Conservation (phyloP, 2,888 invertebrate species). For the Trypoxylon attenuatum region DNA sequence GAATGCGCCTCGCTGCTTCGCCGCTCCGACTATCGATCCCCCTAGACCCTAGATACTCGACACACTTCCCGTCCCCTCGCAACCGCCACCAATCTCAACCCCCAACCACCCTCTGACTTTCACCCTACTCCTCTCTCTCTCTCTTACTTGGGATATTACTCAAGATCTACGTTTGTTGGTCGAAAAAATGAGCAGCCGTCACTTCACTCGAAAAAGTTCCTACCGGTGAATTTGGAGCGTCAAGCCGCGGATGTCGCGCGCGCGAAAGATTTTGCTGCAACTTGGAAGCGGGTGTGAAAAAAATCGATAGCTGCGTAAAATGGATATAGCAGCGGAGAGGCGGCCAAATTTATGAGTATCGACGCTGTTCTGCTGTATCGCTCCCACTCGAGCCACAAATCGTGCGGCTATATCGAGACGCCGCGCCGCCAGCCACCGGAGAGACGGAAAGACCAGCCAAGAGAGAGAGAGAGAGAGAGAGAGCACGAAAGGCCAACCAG, state of each 20-base stretch:
- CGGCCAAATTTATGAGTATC: slow-evolving; percentile 16
- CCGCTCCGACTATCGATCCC: slow-evolving; percentile 39
- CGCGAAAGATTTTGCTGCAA: not conserved
- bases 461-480: not conserved
- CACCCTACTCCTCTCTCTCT: not conserved
- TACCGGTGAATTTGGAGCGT: not conserved
- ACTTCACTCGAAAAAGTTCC: too few relatives aligned
- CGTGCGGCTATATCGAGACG: slow-evolving; percentile 53
- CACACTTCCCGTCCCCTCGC: slow-evolving; percentile 20
- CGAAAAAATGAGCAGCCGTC: not conserved
- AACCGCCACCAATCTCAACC: too few relatives aligned
- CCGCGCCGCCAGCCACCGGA: slow-evolving; percentile 33
- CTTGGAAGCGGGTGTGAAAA: not conserved
- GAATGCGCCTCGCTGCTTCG: slow-evolving; percentile 35
- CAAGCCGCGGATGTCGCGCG: not conserved
- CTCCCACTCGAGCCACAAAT: slow-evolving; percentile 29
- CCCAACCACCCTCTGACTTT: too few relatives aligned
- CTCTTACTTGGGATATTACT: not conserved
- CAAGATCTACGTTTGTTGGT: not conserved
- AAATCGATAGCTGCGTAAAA: not conserved
- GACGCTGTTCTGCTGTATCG: slow-evolving; percentile 30
- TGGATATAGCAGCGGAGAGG: not conserved
- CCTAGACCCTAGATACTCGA: slow-evolving; percentile 28
- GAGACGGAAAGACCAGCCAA: not conserved
- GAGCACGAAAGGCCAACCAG: too few relatives aligned